phyloP scores from a whole-genome alignment of 1,140 invertebrate species.

The Hypothenemus hampei region DNA sequence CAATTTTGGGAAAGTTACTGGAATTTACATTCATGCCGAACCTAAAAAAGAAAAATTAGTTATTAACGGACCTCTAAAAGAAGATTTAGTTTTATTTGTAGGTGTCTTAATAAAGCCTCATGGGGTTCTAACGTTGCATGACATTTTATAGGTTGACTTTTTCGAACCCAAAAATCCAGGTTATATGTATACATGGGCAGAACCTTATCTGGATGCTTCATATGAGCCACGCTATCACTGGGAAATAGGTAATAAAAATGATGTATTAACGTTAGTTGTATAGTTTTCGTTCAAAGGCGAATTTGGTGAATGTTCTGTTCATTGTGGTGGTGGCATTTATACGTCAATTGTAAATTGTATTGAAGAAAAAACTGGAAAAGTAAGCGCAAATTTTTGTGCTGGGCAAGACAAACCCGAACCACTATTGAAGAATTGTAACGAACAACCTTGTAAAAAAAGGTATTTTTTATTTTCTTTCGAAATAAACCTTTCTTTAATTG shows the following conservation, averaged over 20 bases:
- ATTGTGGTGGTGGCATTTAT: conserved; percentile 49
- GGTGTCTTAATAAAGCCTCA: conserved; percentile 15
- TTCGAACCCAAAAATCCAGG: conserved; percentile 44
- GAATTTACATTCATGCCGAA: conserved; percentile 47
- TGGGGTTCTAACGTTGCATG: not conserved
- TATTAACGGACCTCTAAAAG: conserved; percentile 48
- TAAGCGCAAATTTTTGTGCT: conserved; percentile 46
- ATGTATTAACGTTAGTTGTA: too few species aligned
- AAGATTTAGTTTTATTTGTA: conserved; percentile 45
- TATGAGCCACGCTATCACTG: conserved; percentile 48
- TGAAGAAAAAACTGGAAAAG: conserved; percentile 47
- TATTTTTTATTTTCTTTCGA: conserved; percentile 23
- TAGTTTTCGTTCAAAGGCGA: conserved; percentile 31
- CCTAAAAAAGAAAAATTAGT: conserved; percentile 45
- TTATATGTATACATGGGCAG: conserved; percentile 46
- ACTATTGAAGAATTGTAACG: conserved; percentile 46
- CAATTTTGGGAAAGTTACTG: conserved; percentile 42
- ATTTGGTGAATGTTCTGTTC: conserved; percentile 46
- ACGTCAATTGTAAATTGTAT: conserved; percentile 46
- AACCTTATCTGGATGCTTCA: conserved; percentile 31
- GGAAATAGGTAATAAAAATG: conserved; percentile 48
- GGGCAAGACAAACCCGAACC: conserved; percentile 40
- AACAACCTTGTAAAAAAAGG: conserved; percentile 47
- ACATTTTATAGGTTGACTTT: conserved; percentile 44
- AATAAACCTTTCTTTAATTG: not conserved